Conservation (phyloP, 2,888 invertebrate species). For the Caenorhabditis becei region DNA sequence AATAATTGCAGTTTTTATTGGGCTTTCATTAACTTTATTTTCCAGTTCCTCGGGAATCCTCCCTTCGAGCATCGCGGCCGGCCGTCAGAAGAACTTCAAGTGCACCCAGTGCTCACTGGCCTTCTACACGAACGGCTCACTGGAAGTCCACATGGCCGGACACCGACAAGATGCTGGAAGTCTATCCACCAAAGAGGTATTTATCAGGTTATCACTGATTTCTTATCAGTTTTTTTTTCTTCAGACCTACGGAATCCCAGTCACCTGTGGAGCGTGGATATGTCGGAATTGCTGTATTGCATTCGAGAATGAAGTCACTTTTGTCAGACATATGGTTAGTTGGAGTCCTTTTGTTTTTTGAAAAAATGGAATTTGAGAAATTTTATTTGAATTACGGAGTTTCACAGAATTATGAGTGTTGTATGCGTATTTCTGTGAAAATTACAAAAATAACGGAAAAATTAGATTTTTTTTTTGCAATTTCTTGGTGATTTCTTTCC, state of each 20-base stretch:
- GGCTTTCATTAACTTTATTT: neutral
- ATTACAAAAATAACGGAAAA: no score
- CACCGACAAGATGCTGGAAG: conserved; percentile 61
- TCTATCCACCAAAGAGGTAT: neutral
- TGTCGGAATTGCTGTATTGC: conserved; percentile 61
- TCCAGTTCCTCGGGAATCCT: conserved; percentile 43
- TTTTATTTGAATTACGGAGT: no score
- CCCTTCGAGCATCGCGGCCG: conserved; percentile 24
- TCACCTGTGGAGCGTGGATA: conserved; percentile 9
- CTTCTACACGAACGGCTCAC: conserved; percentile 49
- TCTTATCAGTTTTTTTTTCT: no score
- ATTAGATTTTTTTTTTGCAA: no score
- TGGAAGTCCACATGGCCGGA: conserved; percentile 19
- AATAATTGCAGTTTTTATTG: neutral
- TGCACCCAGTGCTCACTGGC: conserved; percentile 51
- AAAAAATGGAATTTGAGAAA: no score
- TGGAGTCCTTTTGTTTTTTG: no score
- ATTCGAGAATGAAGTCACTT: conserved; percentile 42
- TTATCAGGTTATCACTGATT: no score
- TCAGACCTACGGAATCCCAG: conserved; percentile 52
- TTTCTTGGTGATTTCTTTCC: no score
- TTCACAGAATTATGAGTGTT: no score
- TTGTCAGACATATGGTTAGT: conserved; percentile 52
- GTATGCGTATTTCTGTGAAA: no score
- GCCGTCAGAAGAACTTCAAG: conserved; percentile 48